phyloP scores from a whole-genome alignment of 2,797 vertebrate genomes.

The Argentina silus region DNA sequence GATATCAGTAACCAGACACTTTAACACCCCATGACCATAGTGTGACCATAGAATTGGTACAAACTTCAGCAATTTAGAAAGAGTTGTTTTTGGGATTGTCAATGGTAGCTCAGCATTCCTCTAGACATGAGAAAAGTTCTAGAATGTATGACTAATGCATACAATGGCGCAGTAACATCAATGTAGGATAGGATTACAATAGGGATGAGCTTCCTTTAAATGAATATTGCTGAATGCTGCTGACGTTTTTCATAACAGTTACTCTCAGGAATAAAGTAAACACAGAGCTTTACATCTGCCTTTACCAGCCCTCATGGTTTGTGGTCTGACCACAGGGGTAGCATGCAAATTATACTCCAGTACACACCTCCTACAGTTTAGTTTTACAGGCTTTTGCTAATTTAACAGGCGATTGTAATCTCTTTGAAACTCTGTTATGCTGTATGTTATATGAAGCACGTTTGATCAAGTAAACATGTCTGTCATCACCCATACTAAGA shows the following conservation, averaged over 20 bases:
- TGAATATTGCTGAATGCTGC: no score
- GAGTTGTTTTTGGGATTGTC: no score
- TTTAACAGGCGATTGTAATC: slow-evolving; percentile 23
- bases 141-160: no score
- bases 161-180: no score
- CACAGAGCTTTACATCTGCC: slow-evolving; percentile 42
- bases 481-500: neutral
- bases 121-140: no score
- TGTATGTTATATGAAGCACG: neutral
- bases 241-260: slow-evolving; percentile 34
- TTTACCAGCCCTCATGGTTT: slow-evolving; percentile 59
- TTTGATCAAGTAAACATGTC: neutral
- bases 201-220: no score
- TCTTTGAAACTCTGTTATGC: neutral
- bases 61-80: no score
- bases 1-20: neutral
- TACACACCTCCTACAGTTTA: slow-evolving; percentile 24
- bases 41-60: no score
- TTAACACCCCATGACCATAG: no score
- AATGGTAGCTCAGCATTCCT: no score
- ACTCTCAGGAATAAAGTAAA: slow-evolving; percentile 43
- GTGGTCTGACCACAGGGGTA: slow-evolving; percentile 68
- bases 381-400: neutral
- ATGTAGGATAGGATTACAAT: no score
- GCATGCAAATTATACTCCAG: slow-evolving; percentile 71